Evolutionary conservation across 92 coral and sea anemone genomes (phyloP).

Genomic region (Metridium senile): DNA sequence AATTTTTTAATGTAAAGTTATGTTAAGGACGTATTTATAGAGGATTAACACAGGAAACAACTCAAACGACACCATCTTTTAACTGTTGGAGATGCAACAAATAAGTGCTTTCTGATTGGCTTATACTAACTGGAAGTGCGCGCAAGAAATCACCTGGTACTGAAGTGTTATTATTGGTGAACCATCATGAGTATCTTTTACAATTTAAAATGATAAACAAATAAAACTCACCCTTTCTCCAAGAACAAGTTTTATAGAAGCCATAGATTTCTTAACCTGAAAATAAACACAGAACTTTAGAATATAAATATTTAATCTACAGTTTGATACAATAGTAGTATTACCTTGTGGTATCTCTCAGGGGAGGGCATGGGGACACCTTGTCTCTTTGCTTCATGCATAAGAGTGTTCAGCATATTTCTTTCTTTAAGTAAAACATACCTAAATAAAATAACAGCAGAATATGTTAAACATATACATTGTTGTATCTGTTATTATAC

Average conservation of each 20-base stretch:
- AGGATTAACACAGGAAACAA: no score
- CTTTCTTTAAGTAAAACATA: slow-evolving; percentile 89
- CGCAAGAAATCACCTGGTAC: no score
- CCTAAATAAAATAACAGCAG: slow-evolving; percentile 42
- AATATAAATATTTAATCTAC: background rate
- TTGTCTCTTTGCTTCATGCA: slow-evolving; percentile 83
- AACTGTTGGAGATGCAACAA: no score
- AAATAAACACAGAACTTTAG: background rate
- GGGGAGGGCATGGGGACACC: slow-evolving; percentile 96
- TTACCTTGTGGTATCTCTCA: slow-evolving; percentile 89
- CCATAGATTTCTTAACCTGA: slow-evolving; percentile 96
- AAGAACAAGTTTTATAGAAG: slow-evolving; percentile 77
- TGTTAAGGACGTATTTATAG: no score
- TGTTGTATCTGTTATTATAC: no score
- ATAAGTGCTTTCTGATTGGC: no score
- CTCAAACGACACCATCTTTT: no score
- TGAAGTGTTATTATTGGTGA: no score
- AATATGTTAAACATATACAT: background rate
- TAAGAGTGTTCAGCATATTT: slow-evolving; percentile 85
- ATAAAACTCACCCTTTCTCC: slow-evolving; percentile 77
- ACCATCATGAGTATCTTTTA: no score
- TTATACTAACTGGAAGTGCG: no score
- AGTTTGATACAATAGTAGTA: background rate
- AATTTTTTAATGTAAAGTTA: no score
- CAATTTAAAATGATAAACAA: no score